Conservation (phyloP, 37 sponge, comb jelly and placozoan species). For the Aplysina aerophoba region DNA sequence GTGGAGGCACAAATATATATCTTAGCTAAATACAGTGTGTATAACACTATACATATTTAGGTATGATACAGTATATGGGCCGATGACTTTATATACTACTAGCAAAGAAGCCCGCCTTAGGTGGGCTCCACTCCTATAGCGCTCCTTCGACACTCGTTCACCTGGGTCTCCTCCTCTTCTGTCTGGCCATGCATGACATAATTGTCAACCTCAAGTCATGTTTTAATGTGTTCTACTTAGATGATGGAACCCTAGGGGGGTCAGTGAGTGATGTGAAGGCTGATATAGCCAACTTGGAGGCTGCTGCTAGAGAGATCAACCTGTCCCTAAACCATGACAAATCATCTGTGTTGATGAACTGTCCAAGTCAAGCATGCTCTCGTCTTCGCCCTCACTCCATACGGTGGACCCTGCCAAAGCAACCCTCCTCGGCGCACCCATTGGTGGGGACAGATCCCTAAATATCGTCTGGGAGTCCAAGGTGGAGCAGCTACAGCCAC, state of each 20-base stretch:
- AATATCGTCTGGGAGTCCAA: neutral
- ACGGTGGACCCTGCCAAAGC: slow-evolving; percentile 1
- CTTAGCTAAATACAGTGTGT: too few species aligned
- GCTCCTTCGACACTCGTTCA: too few species aligned
- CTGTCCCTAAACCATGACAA: slow-evolving; percentile 15
- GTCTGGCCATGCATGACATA: slow-evolving; percentile 23
- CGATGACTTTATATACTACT: too few species aligned
- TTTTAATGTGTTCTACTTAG: too few species aligned
- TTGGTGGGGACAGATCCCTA: slow-evolving; percentile 7
- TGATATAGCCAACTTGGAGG: too few species aligned
- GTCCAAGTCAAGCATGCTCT: slow-evolving; percentile 21
- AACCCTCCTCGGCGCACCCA: slow-evolving; percentile 13
- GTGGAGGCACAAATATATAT: too few species aligned
- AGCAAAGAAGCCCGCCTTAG: too few species aligned
- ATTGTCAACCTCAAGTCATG: slow-evolving; percentile 18
- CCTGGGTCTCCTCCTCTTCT: slow-evolving; percentile 34
- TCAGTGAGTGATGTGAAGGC: too few species aligned
- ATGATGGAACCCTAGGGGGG: too few species aligned
- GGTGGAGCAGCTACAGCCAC: slow-evolving; percentile 7
- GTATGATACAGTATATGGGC: too few species aligned
- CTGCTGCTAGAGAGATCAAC: slow-evolving; percentile 3
- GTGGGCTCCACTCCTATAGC: too few species aligned
- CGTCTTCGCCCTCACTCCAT: neutral
- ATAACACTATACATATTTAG: too few species aligned
- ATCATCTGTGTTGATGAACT: slow-evolving; percentile 6